These are phyloP conservation scores for Sebastes schlegelii DNA, from an alignment of 2,113 vertebrate species.

Conservation along the genomic window DNA sequence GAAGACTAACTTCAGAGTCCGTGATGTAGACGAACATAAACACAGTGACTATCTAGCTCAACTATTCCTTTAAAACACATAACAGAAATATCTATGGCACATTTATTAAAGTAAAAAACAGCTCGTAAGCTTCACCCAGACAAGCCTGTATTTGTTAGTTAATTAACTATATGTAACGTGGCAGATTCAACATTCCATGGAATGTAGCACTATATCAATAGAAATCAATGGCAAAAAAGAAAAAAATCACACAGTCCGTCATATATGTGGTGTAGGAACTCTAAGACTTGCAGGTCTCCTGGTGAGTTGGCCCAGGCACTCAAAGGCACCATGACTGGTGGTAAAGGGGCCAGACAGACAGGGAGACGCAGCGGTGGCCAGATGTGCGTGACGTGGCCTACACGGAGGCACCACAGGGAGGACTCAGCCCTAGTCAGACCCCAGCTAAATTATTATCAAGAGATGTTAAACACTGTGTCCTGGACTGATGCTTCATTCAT, in stretches of 20 bases:
- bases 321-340: slow-evolving; percentile 44
- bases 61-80: slow-evolving; percentile 28
- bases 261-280: background rate
- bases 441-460: background rate
- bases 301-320: slow-evolving; percentile 45
- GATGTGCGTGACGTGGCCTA: slow-evolving; percentile 27
- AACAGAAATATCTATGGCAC: slow-evolving; percentile 65
- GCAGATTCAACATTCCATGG: slow-evolving; percentile 64
- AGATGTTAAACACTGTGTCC: background rate
- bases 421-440: background rate
- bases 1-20: slow-evolving; percentile 4
- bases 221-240: slow-evolving; percentile 27
- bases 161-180: slow-evolving; percentile 31
- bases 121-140: slow-evolving; percentile 37
- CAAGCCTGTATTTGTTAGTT: slow-evolving; percentile 34
- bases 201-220: slow-evolving; percentile 61
- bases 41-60: background rate
- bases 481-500: background rate
- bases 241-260: slow-evolving; percentile 12
- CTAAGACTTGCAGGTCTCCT: slow-evolving; percentile 45
- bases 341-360: slow-evolving; percentile 10
- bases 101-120: slow-evolving; percentile 39
- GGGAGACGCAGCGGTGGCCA: background rate
- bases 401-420: background rate
- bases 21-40: slow-evolving; percentile 30